Evolutionary conservation across 2,888 invertebrate species (phyloP).

Genomic region (Lepeophtheirus nordmannii): DNA sequence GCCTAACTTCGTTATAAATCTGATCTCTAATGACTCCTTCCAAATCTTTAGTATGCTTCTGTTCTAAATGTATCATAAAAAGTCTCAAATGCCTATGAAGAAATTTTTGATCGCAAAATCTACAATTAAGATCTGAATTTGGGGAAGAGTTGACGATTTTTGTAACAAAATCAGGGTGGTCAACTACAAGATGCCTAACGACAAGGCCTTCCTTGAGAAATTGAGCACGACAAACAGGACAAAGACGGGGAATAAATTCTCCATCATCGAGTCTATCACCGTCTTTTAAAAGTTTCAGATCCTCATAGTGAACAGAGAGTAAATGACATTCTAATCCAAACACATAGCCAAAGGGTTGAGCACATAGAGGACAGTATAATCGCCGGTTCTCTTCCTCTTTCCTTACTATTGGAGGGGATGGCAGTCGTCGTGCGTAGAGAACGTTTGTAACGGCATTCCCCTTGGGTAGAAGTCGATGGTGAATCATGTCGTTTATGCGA

Average conservation of each 20-base stretch:
- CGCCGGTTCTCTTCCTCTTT: constrained; percentile 3
- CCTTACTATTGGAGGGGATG: constrained; percentile 11
- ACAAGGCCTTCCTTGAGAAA: constrained; percentile 9
- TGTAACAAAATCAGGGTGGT: constrained; percentile 9
- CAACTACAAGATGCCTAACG: not conserved
- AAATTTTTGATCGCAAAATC: constrained; percentile 17
- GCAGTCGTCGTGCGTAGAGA: constrained; percentile 6
- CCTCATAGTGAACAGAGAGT: constrained; percentile 12
- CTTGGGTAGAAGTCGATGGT: constrained; percentile 2
- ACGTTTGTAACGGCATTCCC: constrained; percentile 6
- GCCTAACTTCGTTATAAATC: not conserved
- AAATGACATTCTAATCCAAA: constrained; percentile 17
- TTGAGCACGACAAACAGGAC: constrained; percentile 7
- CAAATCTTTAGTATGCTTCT: constrained; percentile 13
- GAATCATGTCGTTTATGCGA: not conserved
- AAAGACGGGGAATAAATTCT: not conserved
- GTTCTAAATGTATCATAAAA: constrained; percentile 13
- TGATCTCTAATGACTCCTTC: constrained; percentile 1
- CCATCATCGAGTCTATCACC: constrained; percentile 1
- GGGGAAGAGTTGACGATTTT: not conserved
- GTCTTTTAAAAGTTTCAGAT: not conserved
- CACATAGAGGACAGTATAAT: constrained; percentile 18
- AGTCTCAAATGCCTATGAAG: constrained; percentile 3
- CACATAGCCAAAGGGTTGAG: constrained; percentile 14
- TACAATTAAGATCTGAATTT: not conserved